Base-by-base conservation (phyloP, 1,140 invertebrate genomes). In the Scaptodrosophila lebanonensis region DNA sequence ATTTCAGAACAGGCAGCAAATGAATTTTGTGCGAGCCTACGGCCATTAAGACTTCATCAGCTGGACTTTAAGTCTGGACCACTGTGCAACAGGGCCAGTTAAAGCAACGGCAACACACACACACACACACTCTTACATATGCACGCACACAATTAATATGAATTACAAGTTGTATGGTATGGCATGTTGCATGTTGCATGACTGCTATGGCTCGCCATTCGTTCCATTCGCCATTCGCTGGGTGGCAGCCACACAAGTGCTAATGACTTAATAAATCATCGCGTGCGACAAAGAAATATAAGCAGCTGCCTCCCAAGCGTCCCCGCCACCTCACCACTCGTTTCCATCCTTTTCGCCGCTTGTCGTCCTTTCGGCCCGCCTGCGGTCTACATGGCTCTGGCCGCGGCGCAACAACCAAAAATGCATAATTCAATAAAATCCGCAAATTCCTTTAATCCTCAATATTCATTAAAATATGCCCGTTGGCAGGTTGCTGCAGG, bases 391-490 rank as follows among this genome's bases (percentile, higher is more conserved):
- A n/a, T n/a, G 47, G 58, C 61, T 61, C 60, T 54, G 59, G 61
- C 61, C 60, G 15, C 36, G 38, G 43, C 29, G 32, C 20, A 1
- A 30, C n/a, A 11, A 17, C 9, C 16, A 79, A 48, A 69, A 84
- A 84, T 84, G 72, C 83, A 85, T 85, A 85, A 85, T 85, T 85
- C 83, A 85, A 85, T 85, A 83, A 85, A 85, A 85, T 85, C 83
- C 83, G 56, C 83, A 67, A 84, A 85, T 85, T 85, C 83, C 83
- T 85, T 85, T 83, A 85, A 85, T 85, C 83, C 83, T 83, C 73
- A 85, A 83, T 84, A 85, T 85, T 85, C 83, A 85, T 85, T 85
- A 85, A 85, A 85, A 84, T 79, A 77, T 75, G 68, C 72, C 77
- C 76, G 58, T 54, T 61, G 50, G 42, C 60, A 36, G 48, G 38